A percentile compares a stretch with the other conserved stretches of the same genome.
These are phyloP conservation scores for Netelia melanura DNA, from an alignment of 2,888 invertebrate genomes.

Conservation along the genomic window DNA sequence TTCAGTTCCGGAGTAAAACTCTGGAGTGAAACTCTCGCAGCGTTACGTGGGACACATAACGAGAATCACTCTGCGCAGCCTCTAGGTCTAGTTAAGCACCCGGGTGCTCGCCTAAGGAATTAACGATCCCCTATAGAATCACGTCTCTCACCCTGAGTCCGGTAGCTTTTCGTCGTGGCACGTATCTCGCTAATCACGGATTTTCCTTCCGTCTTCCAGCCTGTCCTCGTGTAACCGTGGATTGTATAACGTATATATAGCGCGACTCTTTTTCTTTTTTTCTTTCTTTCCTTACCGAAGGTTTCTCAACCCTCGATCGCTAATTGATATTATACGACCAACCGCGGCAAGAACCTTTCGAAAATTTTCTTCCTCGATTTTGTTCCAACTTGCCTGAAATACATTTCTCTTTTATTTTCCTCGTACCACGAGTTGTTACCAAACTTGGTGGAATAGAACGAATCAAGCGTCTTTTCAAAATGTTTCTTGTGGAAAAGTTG, in stretches of 20 bases:
- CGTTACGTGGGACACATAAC: conserved; percentile 62
- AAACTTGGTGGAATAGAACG: no score
- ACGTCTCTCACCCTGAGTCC: background rate
- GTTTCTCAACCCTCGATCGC: conserved; percentile 11
- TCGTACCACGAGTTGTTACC: no score
- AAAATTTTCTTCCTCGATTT: background rate
- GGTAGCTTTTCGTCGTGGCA: conserved; percentile 45
- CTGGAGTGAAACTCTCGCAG: conserved; percentile 40
- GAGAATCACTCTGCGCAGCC: conserved; percentile 57
- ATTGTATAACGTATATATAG: background rate
- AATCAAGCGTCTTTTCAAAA: no score
- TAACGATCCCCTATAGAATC: conserved; percentile 66
- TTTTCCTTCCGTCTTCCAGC: conserved; percentile 53
- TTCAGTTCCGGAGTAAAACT: conserved; percentile 13
- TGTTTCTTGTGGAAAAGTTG: no score
- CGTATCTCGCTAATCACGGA: conserved; percentile 64
- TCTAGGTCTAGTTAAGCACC: conserved; percentile 61
- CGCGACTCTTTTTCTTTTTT: background rate
- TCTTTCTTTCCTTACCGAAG: background rate
- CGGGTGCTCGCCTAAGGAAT: conserved; percentile 56
- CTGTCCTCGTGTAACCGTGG: background rate
- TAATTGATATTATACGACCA: background rate
- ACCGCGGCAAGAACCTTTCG: background rate
- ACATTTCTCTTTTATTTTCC: no score
- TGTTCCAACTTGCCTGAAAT: background rate